Evolutionary conservation across 2,888 invertebrate genomes (phyloP).

Genomic region (Philonicus albiceps): DNA sequence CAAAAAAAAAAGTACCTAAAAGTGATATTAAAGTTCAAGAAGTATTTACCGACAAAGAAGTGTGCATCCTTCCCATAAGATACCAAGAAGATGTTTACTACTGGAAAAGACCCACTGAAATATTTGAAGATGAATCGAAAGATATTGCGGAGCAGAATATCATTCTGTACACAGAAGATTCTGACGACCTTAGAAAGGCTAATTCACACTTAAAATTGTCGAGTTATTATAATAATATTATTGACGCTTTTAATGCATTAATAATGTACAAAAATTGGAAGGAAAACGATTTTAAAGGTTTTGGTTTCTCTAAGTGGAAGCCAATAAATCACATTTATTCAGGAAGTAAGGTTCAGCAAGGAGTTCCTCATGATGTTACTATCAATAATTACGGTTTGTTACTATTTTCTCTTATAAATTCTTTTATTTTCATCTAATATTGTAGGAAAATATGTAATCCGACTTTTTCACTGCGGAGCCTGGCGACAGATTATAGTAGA

Average conservation of each 20-base stretch:
- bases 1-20: neutral
- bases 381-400: conserved; percentile 33
- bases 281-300: conserved; percentile 13
- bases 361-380: neutral
- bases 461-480: conserved; percentile 64
- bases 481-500: conserved; percentile 65
- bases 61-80: conserved; percentile 31
- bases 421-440: neutral
- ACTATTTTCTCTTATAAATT: neutral
- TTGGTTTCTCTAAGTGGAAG: conserved; percentile 39
- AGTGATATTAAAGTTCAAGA: neutral
- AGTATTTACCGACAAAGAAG: conserved; percentile 16
- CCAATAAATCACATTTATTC: conserved; percentile 42
- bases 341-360: neutral
- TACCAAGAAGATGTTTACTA: conserved; percentile 44
- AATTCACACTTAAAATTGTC: conserved; percentile 32
- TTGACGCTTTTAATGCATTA: conserved; percentile 33
- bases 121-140: conserved; percentile 52
- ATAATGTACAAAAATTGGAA: neutral
- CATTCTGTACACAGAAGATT: neutral
- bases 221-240: conserved; percentile 34
- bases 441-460: conserved; percentile 64
- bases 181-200: neutral
- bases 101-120: conserved; percentile 56
- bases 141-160: neutral